Base-by-base conservation (phyloP, 2,113 vertebrate species). In the Gallinago media region DNA sequence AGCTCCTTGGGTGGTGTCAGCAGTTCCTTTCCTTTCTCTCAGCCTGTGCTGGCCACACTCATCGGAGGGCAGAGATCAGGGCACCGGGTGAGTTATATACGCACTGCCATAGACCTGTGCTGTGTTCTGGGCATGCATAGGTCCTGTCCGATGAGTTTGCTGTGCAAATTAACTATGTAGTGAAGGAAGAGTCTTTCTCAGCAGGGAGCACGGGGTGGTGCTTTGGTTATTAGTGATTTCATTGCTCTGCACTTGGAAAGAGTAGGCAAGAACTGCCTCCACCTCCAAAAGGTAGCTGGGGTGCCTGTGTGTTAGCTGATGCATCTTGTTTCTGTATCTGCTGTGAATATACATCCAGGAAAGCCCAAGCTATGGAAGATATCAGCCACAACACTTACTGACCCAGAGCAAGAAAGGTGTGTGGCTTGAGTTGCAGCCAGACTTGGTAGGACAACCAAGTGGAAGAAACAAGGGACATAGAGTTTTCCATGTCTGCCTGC, bases 11-110 rank as follows among this genome's bases (percentile, higher is more conserved):
- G n/a, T 38, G 62, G 29, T 42, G 23, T 21, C 4, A 1, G 54
- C 34, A 68, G 25, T 54, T 81, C 25, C 54, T 26, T 47, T 19
- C 52, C 2, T 1, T 62, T 44, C 40, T 1, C 0, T 47, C 58
- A 22, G 49, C 34, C 32, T 27, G 8, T 0, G 0, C 36, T 16
- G 32, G 36, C 36, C 1, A 0, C 4, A 3, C 42, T 88, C 29
- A 40, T 16, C 50, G 2, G 0, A 12, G 22, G 12, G 26, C n/a
- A 79, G 47, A 80, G 55, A 46, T 9, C 32, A n/a, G 32, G 25
- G 49, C 68, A 49, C 15, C 3, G 2, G 8, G 5, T 21, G 67
- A 52, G 40, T 55, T 36, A 31, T 31, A 81, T 29, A 38, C 7
- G 3, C 38, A 29, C 18, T 44, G 31, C 34, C 52, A 61, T 34